Evolutionary conservation across 2,888 invertebrate genomes (phyloP).

Genomic region (Augiades crinisus): DNA sequence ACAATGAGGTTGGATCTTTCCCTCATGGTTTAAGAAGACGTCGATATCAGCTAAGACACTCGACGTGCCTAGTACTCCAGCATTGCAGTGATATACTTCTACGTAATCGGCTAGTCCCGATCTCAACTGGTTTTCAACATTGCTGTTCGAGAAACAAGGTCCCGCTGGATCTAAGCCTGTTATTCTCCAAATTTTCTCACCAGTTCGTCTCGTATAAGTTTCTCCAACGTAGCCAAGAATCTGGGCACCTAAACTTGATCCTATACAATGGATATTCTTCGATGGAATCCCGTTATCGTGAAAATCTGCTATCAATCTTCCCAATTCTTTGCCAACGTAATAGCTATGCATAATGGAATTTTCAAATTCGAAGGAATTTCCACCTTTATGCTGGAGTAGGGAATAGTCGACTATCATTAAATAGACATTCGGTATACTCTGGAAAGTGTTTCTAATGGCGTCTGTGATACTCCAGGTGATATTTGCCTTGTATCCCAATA

Average conservation of each 20-base stretch:
- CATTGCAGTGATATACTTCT: background rate
- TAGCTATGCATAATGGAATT: conserved; percentile 30
- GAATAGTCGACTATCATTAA: background rate
- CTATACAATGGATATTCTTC: background rate
- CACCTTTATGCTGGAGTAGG: background rate
- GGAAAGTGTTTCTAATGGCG: background rate
- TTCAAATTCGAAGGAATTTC: background rate
- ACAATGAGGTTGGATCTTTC: background rate
- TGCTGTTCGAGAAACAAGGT: conserved; percentile 66
- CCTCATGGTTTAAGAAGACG: background rate
- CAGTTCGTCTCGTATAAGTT: background rate
- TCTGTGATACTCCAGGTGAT: background rate
- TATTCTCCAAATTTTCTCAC: conserved; percentile 31
- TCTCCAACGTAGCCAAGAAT: background rate
- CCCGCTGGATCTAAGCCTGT: conserved; percentile 71
- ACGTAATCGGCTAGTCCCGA: conserved; percentile 25
- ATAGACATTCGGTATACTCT: background rate
- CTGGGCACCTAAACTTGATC: background rate
- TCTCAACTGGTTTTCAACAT: conserved; percentile 68
- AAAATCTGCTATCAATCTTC: background rate
- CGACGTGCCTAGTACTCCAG: background rate
- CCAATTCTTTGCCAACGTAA: conserved; percentile 48
- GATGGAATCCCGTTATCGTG: background rate
- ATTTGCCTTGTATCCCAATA: conserved; percentile 44
- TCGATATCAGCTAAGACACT: background rate